A percentile compares a stretch with the other conserved stretches of the same genome.
These are phyloP conservation scores for Sula dactylatra DNA, from an alignment of 2,113 vertebrate genomes.

Conservation along the genomic window DNA sequence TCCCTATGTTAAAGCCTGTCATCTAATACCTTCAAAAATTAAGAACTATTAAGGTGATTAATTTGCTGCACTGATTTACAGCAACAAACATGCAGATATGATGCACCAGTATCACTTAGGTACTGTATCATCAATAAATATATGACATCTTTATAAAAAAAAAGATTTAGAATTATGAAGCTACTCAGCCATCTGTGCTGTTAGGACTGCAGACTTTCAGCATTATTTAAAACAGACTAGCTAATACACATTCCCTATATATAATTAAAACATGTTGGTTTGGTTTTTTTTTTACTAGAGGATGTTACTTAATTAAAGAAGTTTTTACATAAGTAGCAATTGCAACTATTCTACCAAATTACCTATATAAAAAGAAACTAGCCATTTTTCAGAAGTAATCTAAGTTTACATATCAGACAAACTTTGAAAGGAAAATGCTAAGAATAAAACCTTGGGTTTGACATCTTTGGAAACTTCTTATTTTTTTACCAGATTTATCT, in stretches of 20 bases:
- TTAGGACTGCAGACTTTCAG: conserved; percentile 2
- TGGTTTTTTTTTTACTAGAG: background rate
- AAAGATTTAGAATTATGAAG: conserved; percentile 31
- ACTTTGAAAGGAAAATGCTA: background rate
- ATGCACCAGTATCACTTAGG: background rate
- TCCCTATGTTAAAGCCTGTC: background rate
- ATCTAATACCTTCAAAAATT: background rate
- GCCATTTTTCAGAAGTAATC: background rate
- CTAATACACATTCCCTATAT: background rate
- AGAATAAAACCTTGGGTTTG: background rate
- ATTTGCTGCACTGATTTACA: conserved; percentile 21
- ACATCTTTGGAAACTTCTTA: background rate
- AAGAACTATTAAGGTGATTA: background rate
- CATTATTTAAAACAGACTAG: conserved; percentile 18
- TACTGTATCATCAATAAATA: conserved; percentile 53
- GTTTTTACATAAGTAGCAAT: background rate
- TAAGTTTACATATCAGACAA: background rate
- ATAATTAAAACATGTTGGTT: background rate
- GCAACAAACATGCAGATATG: conserved; percentile 4
- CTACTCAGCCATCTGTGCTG: conserved; percentile 35
- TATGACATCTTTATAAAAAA: conserved; percentile 11
- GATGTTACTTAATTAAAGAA: background rate
- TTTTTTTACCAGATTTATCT: background rate
- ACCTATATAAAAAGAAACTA: background rate
- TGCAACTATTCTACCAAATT: background rate